Base-by-base conservation (phyloP, 1,140 invertebrate species). In the Phocides pigmalion region DNA sequence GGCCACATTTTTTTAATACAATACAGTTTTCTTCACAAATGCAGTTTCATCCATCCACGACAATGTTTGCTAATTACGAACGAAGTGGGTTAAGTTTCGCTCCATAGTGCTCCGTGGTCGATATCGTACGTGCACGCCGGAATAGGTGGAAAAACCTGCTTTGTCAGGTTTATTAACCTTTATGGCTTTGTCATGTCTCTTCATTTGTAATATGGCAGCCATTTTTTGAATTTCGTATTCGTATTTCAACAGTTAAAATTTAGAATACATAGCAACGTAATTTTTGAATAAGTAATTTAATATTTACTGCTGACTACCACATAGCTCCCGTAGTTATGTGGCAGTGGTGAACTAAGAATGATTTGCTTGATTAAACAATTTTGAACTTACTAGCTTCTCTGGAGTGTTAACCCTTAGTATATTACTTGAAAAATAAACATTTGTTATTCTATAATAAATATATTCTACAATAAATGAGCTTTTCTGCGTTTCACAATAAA, bases 111-210 rank as follows among this genome's bases (percentile, higher is more conserved):
- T 53, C 17, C 17, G 37, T 56, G 51, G 37, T 56, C 37, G 51
- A 51, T 56, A 56, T 16, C 37, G 37, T 42, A 42, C 37, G 39
- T 41, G 51, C 51, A 56, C 51, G 41, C 51, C 20, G 20, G 37
- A 42, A 42, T 25, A 56, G 37, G 53, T 42, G 53, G 39, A 22
- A 56, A 56, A 56, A 42, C 53, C 15, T n/a, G 28, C 49, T 42
- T 56, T 54, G 51, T 54, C 51, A 41, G 37, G 51, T 54, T 42
- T 54, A 54, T 54, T 54, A 54, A 54, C 51, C 51, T 54, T 54
- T 54, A 50, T 32, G 47, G 47, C 47, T 50, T 50, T 50, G 47
- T 32, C 47, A n/a, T 42, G 16, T 50, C 25, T 32, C 15, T 15
- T n/a, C 14, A 15, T 50, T 50, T 14, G 12, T 15, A 35, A 8